A percentile compares a stretch with the other conserved stretches of the same genome.
Evolutionary conservation across 2,113 vertebrate genomes (phyloP).

Genomic region (Xenopus borealis): DNA sequence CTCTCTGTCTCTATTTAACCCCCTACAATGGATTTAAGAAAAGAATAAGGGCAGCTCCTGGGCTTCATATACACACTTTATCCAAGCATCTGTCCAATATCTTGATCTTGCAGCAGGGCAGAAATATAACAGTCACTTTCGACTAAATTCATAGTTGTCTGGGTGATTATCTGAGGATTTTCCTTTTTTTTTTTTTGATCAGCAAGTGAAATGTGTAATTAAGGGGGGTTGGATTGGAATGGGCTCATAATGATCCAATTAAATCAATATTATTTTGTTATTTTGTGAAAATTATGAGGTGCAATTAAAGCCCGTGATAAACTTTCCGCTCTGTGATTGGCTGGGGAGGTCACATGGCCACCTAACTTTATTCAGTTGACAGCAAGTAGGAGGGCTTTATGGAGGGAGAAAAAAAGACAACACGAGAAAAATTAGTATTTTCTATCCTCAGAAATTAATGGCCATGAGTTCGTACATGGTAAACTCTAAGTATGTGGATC

Average conservation of each 20-base stretch:
- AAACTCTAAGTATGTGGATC: constrained; percentile 99
- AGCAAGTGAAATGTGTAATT: constrained; percentile 48
- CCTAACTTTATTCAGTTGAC: constrained; percentile 99
- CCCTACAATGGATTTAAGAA: constrained; percentile 16
- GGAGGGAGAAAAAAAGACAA: constrained; percentile 98
- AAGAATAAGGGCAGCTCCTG: constrained; percentile 8
- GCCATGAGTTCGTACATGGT: constrained; percentile 99
- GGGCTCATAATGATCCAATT: constrained; percentile 57
- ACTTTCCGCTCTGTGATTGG: constrained; percentile 87
- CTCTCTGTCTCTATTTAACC: constrained; percentile 38
- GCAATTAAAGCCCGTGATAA: constrained; percentile 89
- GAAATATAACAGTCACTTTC: constrained; percentile 41
- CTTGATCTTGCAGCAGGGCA: constrained; percentile 35
- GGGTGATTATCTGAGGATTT: constrained; percentile 18
- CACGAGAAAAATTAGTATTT: constrained; percentile 99
- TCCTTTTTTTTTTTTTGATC: too few relatives aligned
- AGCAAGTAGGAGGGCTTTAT: constrained; percentile 99
- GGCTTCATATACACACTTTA: neutral
- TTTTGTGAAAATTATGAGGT: constrained; percentile 83
- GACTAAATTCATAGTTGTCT: constrained; percentile 61
- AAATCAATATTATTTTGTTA: constrained; percentile 68
- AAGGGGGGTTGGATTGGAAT: constrained; percentile 36
- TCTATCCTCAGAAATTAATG: constrained; percentile 99
- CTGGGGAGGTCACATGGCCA: constrained; percentile 91
- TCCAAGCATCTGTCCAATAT: neutral